Base-by-base conservation (phyloP, 2,888 invertebrate genomes). In the Neocrepidodera transversa region DNA sequence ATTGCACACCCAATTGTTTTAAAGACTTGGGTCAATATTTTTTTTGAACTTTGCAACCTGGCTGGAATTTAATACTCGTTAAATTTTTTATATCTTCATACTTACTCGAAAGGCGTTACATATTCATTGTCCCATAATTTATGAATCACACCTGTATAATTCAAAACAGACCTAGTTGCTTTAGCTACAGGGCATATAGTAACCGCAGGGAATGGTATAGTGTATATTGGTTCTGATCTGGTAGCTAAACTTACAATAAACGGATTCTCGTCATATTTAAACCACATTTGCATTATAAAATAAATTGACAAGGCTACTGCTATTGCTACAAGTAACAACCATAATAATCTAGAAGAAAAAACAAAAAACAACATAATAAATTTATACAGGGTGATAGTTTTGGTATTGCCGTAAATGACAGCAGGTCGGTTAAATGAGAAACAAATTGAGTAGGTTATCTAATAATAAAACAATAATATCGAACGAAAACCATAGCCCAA, bases 231-330 rank as follows among this genome's bases (percentile, higher is more conserved):
- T 7, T 87, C 89, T 0, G 88, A 85, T 50, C 85, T 86, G 72
- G 89, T 89, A 1, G 88, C 88, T 71, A 89, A 88, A 71, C 87
- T 89, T 2, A 89, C 89, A 69, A 89, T 89, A 0, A 90, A 89
- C 0, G 90, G 90, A 71, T 85, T 87, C 60, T 84, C 83, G 58
- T 86, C 84, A 88, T 89, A 89, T 76, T 89, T 89, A 66, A 82
- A 81, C 83, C 86, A 89, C 3, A 87, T 84, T 72, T 60, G 50
- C 55, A 51, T n/a, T 13, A 60, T 55, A 32, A 50, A 60, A 35
- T 60, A 50, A 6, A 60, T 11, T 8, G 59, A 60, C 14, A 54
- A 7, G n/a, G 50, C 54, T 28, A 50, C n/a, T 5, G 59, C 54
- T 42, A 60, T 10, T 0, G 20, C 35, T 14, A 60, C 47, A 11